Evolutionary conservation across 1,140 invertebrate genomes (phyloP).

Genomic region (Drosophila serrata): DNA sequence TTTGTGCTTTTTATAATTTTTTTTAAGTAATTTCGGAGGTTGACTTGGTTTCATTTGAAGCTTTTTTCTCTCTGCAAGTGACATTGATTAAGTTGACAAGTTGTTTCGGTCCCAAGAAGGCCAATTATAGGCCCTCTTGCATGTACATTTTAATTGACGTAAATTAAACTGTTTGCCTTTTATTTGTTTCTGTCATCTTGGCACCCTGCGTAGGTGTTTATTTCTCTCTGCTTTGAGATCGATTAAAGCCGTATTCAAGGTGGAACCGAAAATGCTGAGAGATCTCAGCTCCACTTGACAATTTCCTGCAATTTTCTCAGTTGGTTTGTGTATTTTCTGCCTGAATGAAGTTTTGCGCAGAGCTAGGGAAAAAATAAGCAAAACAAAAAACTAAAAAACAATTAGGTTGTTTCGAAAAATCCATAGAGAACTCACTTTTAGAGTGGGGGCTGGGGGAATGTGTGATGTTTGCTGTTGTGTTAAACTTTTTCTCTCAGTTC

Average conservation of each 20-base stretch:
- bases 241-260: slow-evolving; percentile 69
- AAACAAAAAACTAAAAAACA: slow-evolving; percentile 53
- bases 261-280: slow-evolving; percentile 63
- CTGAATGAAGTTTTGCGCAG: slow-evolving; percentile 40
- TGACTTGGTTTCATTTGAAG: background rate
- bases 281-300: slow-evolving; percentile 46
- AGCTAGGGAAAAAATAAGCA: slow-evolving; percentile 11
- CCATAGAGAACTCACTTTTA: slow-evolving; percentile 38
- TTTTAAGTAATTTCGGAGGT: background rate
- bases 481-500: slow-evolving; percentile 52
- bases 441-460: slow-evolving; percentile 17
- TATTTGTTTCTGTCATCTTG: slow-evolving; percentile 25
- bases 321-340: slow-evolving; percentile 37
- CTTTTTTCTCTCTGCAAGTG: slow-evolving; percentile 16
- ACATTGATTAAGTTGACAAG: slow-evolving; percentile 51
- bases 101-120: slow-evolving; percentile 26
- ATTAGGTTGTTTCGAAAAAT: slow-evolving; percentile 61
- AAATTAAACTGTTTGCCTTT: slow-evolving; percentile 69
- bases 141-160: slow-evolving; percentile 56
- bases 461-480: slow-evolving; percentile 50
- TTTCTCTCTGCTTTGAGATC: slow-evolving; percentile 24
- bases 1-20: background rate
- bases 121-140: slow-evolving; percentile 9
- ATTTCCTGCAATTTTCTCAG: slow-evolving; percentile 74
- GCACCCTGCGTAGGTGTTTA: slow-evolving; percentile 19